Evolutionary conservation across 2,888 invertebrate species (phyloP), one percentile per base, ranked within the genome.

Genomic region (Morpho achilles): DNA sequence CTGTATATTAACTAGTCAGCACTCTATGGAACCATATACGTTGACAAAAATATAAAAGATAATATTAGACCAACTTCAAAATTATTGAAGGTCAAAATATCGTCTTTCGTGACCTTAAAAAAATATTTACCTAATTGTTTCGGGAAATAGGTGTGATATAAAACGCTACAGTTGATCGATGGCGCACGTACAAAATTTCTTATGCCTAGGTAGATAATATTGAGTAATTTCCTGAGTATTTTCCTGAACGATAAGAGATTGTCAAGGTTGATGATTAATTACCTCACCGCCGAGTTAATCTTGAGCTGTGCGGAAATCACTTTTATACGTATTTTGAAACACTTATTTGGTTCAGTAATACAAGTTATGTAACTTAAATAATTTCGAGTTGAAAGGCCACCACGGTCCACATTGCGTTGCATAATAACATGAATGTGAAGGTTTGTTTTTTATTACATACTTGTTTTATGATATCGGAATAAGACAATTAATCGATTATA

Each of bases 161-260:
- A 61, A 53, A 50, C 53, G 55, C 53, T 56, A 42, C 55, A 61
- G 42, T 55, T 43, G 45, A 56, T 58, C 58, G 50, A 50, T 55
- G 52, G 52, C 47, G 49, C 56, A 47, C 50, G 50, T 59, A 56
- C 44, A 45, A 59, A 59, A 61, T 58, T 62, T 63, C 53, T 58
- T 61, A 59, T 41, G 46, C 53, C 46, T 62, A 62, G 56, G 58
- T 63, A 67, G 60, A 32, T 32, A 32, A 56, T 63, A 67, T 69
- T 68, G 60, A 67, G 66, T 65, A 69, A 68, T 73, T 70, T 71
- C 69, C 72, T 69, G 65, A 66, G 69, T 71, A 67, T 73, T 73
- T 72, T 70, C 72, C 73, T 70, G 67, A 69, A 67, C 69, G 69
- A 72, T 71, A 72, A 71, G 72, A 73, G 72, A 72, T 72, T 72